Evolutionary conservation across 2,888 invertebrate genomes (phyloP), one percentile per base, ranked within the genome.

Genomic region (Beris chalybata): DNA sequence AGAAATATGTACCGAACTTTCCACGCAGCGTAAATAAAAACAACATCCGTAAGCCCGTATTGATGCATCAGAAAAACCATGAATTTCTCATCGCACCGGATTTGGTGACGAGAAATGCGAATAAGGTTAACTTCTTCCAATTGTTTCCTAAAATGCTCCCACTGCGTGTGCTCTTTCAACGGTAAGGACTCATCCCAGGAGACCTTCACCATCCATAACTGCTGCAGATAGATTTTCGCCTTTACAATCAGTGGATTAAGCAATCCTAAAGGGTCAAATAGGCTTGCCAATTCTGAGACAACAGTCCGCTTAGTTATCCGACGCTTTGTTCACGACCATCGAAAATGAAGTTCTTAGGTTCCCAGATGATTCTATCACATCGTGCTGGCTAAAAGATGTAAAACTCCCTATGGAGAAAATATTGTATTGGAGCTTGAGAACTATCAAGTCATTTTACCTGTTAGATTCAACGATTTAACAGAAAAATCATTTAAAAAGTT

Each of bases 11-110:
- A 4, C 13, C n/a, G n/a, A 11, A 11, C n/a, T 43, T 9, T n/a
- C 57, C 6, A 57, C 57, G 9, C 43, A 7, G 31, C 12, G 12
- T 22, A 53, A 12, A 30, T 53, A 53, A 12, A 53, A 15, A 53
- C 53, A 53, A 9, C 22, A 12, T 9, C 5, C 22, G 6, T 15
- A 53, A 1, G 22, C 13, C 12, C 29, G 22, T 9, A 9, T 5
- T 1, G 53, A 53, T 2, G 15, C 29, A 29, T 53, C 53, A 4
- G 12, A n/a, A 22, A 53, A 53, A 15, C 15, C 29, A 4, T 53
- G 53, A 30, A 53, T 15, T 29, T 29, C 30, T 1, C 9, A 22
- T 13, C 4, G 9, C 6, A 2, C 29, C 2, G 12, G 15, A 7
- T 22, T 22, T 1, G 38, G 5, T 30, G 12, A 6, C 5, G 13